These are phyloP conservation scores for Diloba caeruleocephala DNA, from an alignment of 2,888 invertebrate genomes.

Conservation along the genomic window DNA sequence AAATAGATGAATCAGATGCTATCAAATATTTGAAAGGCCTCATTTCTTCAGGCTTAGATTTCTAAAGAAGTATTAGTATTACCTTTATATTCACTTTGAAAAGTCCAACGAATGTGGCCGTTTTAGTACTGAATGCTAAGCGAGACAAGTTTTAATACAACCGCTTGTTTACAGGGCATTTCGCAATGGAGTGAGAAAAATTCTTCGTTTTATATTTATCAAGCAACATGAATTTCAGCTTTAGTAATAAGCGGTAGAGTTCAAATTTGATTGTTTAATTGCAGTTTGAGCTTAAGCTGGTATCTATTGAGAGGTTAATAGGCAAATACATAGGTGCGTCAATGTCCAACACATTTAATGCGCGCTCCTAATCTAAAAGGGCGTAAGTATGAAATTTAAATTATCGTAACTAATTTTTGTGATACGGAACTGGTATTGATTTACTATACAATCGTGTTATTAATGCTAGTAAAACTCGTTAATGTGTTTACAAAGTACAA, in stretches of 20 bases:
- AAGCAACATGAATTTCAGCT: conserved; percentile 5
- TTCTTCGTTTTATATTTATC: conserved; percentile 25
- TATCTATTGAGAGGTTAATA: conserved; percentile 48
- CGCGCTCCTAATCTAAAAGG: conserved; percentile 8
- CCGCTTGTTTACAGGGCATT: conserved; percentile 42
- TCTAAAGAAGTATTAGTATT: conserved; percentile 17
- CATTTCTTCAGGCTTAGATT: conserved; percentile 8
- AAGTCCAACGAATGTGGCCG: conserved; percentile 3
- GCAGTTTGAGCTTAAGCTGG: conserved; percentile 18
- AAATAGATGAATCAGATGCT: background rate
- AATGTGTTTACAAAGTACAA: too few species aligned
- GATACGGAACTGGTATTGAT: background rate
- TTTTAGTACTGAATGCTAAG: conserved; percentile 10
- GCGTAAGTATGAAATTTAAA: conserved; percentile 12
- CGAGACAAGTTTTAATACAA: conserved; percentile 25
- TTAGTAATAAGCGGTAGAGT: background rate
- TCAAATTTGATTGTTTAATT: conserved; percentile 2
- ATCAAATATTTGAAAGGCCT: conserved; percentile 8
- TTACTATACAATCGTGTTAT: too few species aligned
- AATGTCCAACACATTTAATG: conserved; percentile 24
- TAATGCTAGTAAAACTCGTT: too few species aligned
- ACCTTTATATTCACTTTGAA: conserved; percentile 2
- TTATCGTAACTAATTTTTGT: conserved; percentile 1
- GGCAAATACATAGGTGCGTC: conserved; percentile 34
- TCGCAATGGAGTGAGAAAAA: conserved; percentile 57